Evolutionary conservation across 2,888 invertebrate species (phyloP), one percentile per base, ranked within the genome.

Genomic region (Lydus trimaculatus): DNA sequence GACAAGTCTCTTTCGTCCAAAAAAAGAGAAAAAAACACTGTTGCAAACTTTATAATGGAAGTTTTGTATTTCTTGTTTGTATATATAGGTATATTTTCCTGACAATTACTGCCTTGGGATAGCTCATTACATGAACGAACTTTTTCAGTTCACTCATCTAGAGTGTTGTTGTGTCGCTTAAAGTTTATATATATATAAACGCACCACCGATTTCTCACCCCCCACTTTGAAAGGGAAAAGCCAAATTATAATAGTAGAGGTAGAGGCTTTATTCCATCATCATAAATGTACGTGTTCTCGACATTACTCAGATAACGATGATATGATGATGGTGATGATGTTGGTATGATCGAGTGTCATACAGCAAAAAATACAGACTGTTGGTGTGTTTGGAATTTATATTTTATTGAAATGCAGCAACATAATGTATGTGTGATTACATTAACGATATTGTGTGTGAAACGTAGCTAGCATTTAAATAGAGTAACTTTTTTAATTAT

Each of bases 401-500:
- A 20, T 23, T 43, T 63, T 62, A 63, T 63, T 63, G 66, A 63
- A 67, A 67, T 66, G 48, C 58, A 67, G 11, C 33, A 20, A 43
- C n/a, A n/a, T n/a, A n/a, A n/a, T n/a, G n/a, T 43, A 67, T 63
- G 63, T 20, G 11, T 20, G 63, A 61, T 63, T 48, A 13, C 39
- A 52, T 25, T 63, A 39, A 64, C 60, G 67, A 64, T 67, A 61
- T 68, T 69, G 59, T 67, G 67, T 61, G 33, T 43, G 43, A 63
- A 67, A 64, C 39, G n/a, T n/a, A n/a, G n/a, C 61, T 58, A 66
- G 61, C 59, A 67, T 71, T 72, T 69, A 72, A 72, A 73, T 65
- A 64, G 66, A 60, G 64, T 65, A 80, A 80, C 77, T 80, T 80
- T 80, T 80, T 79, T 80, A 80, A 80, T 80, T 80, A 80, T 77